These are phyloP conservation scores for Neolamprologus variostigma DNA, from an alignment of 2,113 vertebrate species.

Conservation along the genomic window DNA sequence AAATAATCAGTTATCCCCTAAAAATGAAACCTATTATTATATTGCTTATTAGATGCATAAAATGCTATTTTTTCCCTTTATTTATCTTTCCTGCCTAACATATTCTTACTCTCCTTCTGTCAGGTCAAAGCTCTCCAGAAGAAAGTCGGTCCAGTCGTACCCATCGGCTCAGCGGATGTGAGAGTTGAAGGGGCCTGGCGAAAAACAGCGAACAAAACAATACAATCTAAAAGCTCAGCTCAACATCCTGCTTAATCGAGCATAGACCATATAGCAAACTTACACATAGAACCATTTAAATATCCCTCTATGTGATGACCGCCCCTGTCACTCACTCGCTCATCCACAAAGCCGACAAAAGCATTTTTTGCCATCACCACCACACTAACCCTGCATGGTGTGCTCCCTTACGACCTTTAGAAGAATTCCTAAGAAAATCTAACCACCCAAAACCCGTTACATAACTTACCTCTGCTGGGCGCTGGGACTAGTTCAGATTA, in stretches of 20 bases:
- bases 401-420: slow-evolving; percentile 29
- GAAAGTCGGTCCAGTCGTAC: slow-evolving; percentile 85
- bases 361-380: slow-evolving; percentile 9
- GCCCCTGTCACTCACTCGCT: not conserved
- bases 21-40: not conserved
- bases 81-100: not conserved
- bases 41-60: not conserved
- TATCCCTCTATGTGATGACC: slow-evolving; percentile 9
- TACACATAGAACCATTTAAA: slow-evolving; percentile 31
- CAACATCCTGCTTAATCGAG: slow-evolving; percentile 23
- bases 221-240: slow-evolving; percentile 43
- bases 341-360: not conserved
- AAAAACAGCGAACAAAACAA: slow-evolving; percentile 13
- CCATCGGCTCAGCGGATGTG: slow-evolving; percentile 81
- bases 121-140: slow-evolving; percentile 94
- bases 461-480: slow-evolving; percentile 22
- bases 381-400: slow-evolving; percentile 53
- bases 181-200: slow-evolving; percentile 36
- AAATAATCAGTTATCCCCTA: not conserved
- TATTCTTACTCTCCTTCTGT: not conserved
- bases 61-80: not conserved
- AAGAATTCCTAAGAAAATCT: slow-evolving; percentile 20
- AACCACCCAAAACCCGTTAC: not conserved
- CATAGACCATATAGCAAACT: slow-evolving; percentile 27
- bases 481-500: slow-evolving; percentile 20